phyloP scores from a whole-genome alignment of 2,888 invertebrate genomes.

The Pristionchus japonicus region DNA sequence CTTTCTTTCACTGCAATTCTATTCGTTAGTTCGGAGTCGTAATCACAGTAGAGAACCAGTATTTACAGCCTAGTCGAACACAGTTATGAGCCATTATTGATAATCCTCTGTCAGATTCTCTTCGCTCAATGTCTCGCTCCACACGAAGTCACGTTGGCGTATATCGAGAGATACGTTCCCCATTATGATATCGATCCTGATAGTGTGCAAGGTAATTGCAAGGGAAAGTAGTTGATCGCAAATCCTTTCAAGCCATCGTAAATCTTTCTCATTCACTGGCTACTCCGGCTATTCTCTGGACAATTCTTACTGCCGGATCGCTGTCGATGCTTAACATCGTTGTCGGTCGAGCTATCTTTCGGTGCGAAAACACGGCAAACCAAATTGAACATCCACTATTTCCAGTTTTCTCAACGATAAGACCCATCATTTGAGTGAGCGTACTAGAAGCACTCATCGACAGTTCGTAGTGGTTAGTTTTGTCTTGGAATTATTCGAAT shows the following conservation, averaged over 20 bases:
- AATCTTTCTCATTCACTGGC: background rate
- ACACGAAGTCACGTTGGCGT: background rate
- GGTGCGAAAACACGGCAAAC: background rate
- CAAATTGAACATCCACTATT: no score
- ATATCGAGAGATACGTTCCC: background rate
- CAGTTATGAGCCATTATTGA: no score
- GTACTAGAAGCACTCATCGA: background rate
- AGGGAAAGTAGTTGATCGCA: background rate
- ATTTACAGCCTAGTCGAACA: no score
- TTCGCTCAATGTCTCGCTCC: background rate
- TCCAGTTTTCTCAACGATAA: conserved; percentile 18
- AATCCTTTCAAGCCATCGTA: background rate
- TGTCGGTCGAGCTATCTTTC: background rate
- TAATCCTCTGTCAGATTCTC: no score
- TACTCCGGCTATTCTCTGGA: background rate
- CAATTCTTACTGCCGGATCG: background rate
- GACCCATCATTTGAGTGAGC: background rate
- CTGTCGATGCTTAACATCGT: background rate
- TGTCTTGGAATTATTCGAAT: background rate
- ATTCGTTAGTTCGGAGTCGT: background rate
- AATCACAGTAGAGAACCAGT: no score
- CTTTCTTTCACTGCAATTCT: background rate
- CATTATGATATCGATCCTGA: conserved; percentile 1
- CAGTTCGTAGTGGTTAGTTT: background rate
- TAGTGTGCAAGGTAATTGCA: background rate